These are phyloP conservation scores for Archips crataeganus DNA, from an alignment of 2,888 invertebrate genomes.

Conservation along the genomic window DNA sequence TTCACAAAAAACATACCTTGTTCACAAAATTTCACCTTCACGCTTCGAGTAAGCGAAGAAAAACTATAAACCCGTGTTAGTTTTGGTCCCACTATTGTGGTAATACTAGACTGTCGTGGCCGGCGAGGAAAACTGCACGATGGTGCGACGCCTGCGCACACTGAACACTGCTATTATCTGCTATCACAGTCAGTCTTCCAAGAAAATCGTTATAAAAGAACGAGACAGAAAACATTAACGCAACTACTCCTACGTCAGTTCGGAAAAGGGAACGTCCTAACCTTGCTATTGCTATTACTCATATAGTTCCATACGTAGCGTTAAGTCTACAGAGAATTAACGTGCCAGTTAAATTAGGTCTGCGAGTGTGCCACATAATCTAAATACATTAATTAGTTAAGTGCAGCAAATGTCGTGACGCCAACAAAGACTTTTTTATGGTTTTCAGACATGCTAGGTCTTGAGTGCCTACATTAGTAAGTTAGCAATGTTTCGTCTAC, in stretches of 20 bases:
- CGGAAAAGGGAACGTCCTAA: conserved; percentile 64
- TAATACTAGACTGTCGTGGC: conserved; percentile 24
- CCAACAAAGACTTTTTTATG: conserved; percentile 20
- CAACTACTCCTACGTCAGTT: conserved; percentile 51
- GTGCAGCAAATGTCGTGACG: conserved; percentile 28
- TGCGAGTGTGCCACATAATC: conserved; percentile 6
- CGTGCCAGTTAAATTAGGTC: background rate
- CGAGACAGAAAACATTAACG: conserved; percentile 46
- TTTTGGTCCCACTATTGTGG: conserved; percentile 47
- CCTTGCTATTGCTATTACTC: conserved; percentile 48
- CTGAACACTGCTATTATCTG: conserved; percentile 17
- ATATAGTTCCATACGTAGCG: conserved; percentile 13
- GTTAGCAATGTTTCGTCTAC: conserved; percentile 12
- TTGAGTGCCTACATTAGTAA: conserved; percentile 20
- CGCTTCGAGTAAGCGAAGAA: conserved; percentile 36
- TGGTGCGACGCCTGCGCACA: conserved; percentile 46
- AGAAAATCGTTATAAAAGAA: conserved; percentile 44
- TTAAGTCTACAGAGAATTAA: conserved; percentile 9
- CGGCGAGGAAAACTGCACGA: conserved; percentile 46
- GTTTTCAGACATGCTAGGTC: conserved; percentile 30
- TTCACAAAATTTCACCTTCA: conserved; percentile 27
- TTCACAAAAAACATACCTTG: conserved; percentile 28
- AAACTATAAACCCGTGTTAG: conserved; percentile 45
- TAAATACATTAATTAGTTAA: conserved; percentile 29
- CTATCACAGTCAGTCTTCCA: conserved; percentile 25